A percentile compares a stretch with the other conserved stretches of the same genome.
Conservation (phyloP, 2,113 vertebrate genomes). For the Cyanoramphus novaezelandiae region DNA sequence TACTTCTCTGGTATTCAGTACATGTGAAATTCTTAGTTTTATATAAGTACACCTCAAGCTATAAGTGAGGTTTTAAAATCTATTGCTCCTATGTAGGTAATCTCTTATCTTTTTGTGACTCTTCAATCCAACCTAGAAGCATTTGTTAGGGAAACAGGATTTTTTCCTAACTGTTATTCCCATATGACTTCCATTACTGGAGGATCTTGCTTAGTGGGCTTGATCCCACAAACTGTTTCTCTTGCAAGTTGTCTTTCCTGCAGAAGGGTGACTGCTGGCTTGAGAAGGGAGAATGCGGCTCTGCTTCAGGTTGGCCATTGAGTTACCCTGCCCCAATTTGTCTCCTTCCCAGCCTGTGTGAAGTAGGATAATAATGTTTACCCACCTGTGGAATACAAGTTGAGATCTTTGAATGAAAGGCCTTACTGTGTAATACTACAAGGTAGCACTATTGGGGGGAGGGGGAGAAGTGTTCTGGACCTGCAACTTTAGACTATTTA, state of each 20-base stretch:
- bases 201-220: neutral
- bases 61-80: neutral
- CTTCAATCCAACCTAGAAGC: neutral
- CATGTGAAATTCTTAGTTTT: neutral
- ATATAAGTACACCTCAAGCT: neutral
- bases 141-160: neutral
- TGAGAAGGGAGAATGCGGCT: neutral
- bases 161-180: neutral
- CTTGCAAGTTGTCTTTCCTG: neutral
- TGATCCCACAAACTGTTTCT: neutral
- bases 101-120: neutral
- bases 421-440: slow-evolving; percentile 13
- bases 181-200: neutral
- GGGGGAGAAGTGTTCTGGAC: neutral
- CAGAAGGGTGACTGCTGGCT: neutral
- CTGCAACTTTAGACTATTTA: neutral
- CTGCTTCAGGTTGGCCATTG: neutral
- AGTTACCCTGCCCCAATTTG: neutral
- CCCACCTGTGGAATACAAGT: slow-evolving; percentile 37
- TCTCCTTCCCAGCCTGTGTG: neutral
- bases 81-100: neutral
- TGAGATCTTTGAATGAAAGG: slow-evolving; percentile 35
- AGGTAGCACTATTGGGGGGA: neutral
- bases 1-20: neutral
- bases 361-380: slow-evolving; percentile 41